A percentile compares a stretch with the other conserved stretches of the same genome.
phyloP scores from a whole-genome alignment of 2,797 vertebrate species.

The Tolypeutes matacus region DNA sequence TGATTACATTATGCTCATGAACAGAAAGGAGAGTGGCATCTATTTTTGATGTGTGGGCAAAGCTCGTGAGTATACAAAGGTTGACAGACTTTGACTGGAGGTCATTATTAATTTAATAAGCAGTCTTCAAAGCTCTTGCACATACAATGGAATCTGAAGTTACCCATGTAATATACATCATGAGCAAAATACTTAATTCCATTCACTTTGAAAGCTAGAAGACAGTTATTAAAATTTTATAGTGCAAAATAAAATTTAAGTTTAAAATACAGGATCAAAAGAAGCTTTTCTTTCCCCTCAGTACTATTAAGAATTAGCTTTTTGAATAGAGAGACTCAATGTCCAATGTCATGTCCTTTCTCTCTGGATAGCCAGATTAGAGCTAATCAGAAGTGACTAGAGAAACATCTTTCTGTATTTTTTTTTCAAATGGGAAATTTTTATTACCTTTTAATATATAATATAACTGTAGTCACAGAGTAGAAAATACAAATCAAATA shows the following conservation, averaged over 20 bases:
- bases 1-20: slow-evolving; percentile 76
- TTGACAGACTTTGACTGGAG: too few species aligned
- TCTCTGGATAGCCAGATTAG: slow-evolving; percentile 83
- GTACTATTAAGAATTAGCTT: slow-evolving; percentile 90
- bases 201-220: too few species aligned
- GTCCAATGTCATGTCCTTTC: slow-evolving; percentile 86
- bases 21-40: slow-evolving; percentile 71
- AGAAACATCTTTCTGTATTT: slow-evolving; percentile 80
- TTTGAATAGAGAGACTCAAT: slow-evolving; percentile 85
- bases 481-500: slow-evolving; percentile 76
- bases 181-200: too few species aligned
- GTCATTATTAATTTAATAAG: too few species aligned
- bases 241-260: slow-evolving; percentile 94
- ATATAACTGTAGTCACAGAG: slow-evolving; percentile 73
- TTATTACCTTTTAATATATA: slow-evolving; percentile 85
- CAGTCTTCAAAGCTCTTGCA: too few species aligned
- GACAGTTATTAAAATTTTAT: slow-evolving; percentile 81
- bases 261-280: slow-evolving; percentile 95
- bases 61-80: neutral
- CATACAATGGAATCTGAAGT: too few species aligned
- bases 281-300: slow-evolving; percentile 88
- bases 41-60: slow-evolving; percentile 82
- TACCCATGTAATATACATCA: too few species aligned
- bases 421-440: slow-evolving; percentile 74
- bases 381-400: slow-evolving; percentile 86